These are phyloP conservation scores for Lymantria dispar DNA, from an alignment of 2,888 invertebrate species.

Conservation along the genomic window DNA sequence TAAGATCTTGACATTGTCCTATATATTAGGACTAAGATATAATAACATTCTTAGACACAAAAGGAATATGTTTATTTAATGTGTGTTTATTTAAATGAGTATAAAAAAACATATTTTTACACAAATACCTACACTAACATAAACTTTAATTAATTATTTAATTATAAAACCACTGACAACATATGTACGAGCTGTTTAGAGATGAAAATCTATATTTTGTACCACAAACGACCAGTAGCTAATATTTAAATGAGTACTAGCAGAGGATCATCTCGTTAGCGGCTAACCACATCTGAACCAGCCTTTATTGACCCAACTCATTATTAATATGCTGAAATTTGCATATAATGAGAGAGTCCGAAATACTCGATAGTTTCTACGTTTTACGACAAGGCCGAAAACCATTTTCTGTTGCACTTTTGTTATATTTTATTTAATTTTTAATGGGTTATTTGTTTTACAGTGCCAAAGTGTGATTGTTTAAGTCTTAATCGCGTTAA, in stretches of 20 bases:
- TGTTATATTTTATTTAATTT: conserved; percentile 30
- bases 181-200: conserved; percentile 4
- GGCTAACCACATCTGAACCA: conserved; percentile 20
- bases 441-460: conserved; percentile 30
- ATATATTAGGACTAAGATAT: too few species aligned
- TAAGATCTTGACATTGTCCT: too few species aligned
- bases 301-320: conserved; percentile 43
- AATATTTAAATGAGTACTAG: conserved; percentile 11
- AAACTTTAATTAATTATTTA: too few species aligned
- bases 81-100: too few species aligned
- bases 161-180: too few species aligned
- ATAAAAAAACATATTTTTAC: too few species aligned
- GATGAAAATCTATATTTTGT: conserved; percentile 5
- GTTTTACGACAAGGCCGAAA: conserved; percentile 34
- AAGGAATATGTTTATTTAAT: too few species aligned
- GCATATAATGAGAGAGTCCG: conserved; percentile 55
- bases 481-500: background rate
- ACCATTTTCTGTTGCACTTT: conserved; percentile 24
- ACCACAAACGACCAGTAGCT: conserved; percentile 6
- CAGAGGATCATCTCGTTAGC: conserved; percentile 10
- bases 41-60: too few species aligned
- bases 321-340: conserved; percentile 55
- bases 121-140: too few species aligned
- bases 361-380: conserved; percentile 43
- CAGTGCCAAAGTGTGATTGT: conserved; percentile 1